These are phyloP conservation scores for Halocynthia roretzi DNA, from an alignment of 23 tunicate species.

Conservation along the genomic window DNA sequence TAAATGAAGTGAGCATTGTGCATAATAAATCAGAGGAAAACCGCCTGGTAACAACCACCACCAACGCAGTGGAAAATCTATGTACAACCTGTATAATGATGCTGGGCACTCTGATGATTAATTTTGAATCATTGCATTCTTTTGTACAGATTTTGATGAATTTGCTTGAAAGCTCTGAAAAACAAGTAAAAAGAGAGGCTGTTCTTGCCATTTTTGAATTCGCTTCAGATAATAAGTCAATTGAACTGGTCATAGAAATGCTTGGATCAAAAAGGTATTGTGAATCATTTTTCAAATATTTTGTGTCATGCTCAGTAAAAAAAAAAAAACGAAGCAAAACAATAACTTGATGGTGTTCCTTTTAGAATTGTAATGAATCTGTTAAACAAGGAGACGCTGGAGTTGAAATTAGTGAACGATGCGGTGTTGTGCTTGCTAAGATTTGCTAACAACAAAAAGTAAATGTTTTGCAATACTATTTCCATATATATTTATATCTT, in stretches of 20 bases:
- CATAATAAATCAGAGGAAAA: too few species aligned
- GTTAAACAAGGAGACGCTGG: slow-evolving; percentile 6
- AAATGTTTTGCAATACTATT: not conserved
- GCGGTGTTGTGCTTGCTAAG: slow-evolving; percentile 1
- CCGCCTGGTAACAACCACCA: too few species aligned
- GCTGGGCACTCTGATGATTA: not conserved
- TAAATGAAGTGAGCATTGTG: too few species aligned
- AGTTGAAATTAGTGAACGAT: slow-evolving; percentile 15
- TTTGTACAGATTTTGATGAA: slow-evolving; percentile 39
- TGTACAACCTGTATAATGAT: too few species aligned
- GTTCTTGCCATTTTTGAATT: slow-evolving; percentile 54
- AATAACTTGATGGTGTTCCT: not conserved
- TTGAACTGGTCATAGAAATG: slow-evolving; percentile 2
- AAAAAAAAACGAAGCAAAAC: not conserved
- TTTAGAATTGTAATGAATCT: not conserved
- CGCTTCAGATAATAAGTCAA: slow-evolving; percentile 32
- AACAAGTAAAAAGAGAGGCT: slow-evolving; percentile 44
- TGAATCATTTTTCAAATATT: not conserved
- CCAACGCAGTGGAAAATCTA: too few species aligned
- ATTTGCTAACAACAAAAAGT: slow-evolving; percentile 16
- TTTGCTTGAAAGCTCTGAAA: slow-evolving; percentile 45
- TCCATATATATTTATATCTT: not conserved
- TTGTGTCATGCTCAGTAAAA: not conserved
- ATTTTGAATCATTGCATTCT: not conserved
- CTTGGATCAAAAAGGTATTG: not conserved